Evolutionary conservation across 2,888 invertebrate species (phyloP).

Genomic region (Rhogogaster chlorosoma): DNA sequence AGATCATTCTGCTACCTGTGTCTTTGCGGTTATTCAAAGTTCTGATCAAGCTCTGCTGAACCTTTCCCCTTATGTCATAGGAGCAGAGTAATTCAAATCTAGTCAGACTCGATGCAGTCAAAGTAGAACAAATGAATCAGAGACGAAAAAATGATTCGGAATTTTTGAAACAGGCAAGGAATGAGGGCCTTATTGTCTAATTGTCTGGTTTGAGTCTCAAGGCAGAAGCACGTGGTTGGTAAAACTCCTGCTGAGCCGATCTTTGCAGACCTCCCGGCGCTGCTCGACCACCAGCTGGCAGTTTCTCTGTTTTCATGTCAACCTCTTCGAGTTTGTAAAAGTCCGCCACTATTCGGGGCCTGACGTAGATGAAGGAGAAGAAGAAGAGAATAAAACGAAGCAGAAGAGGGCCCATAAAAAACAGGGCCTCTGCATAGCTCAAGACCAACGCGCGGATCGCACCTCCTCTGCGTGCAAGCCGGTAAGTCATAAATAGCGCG

Average conservation of each 20-base stretch:
- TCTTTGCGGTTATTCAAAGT: background rate
- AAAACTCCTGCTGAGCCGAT: conserved; percentile 65
- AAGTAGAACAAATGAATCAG: background rate
- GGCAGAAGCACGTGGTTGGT: conserved; percentile 60
- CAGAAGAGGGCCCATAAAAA: conserved; percentile 31
- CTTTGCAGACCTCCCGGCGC: conserved; percentile 63
- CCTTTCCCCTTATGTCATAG: background rate
- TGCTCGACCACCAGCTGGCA: conserved; percentile 60
- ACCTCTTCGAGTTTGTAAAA: conserved; percentile 38
- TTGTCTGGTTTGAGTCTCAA: background rate
- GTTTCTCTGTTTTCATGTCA: conserved; percentile 47
- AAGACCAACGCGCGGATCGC: conserved; percentile 51
- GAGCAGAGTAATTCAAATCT: background rate
- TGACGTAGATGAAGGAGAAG: background rate
- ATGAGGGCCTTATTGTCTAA: conserved; percentile 8
- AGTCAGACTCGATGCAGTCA: background rate
- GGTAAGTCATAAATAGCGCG: conserved; percentile 53
- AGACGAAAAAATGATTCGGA: background rate
- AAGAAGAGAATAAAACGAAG: background rate
- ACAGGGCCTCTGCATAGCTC: conserved; percentile 47
- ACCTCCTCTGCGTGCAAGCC: conserved; percentile 53
- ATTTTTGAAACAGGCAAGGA: background rate
- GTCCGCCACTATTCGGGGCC: conserved; percentile 48
- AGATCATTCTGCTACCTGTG: background rate
- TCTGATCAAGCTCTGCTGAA: background rate